Percentiles rank a stretch among this genome's conserved stretches.
Conservation (phyloP, 2,797 vertebrate genomes). For the Cetoscarus ocellatus region DNA sequence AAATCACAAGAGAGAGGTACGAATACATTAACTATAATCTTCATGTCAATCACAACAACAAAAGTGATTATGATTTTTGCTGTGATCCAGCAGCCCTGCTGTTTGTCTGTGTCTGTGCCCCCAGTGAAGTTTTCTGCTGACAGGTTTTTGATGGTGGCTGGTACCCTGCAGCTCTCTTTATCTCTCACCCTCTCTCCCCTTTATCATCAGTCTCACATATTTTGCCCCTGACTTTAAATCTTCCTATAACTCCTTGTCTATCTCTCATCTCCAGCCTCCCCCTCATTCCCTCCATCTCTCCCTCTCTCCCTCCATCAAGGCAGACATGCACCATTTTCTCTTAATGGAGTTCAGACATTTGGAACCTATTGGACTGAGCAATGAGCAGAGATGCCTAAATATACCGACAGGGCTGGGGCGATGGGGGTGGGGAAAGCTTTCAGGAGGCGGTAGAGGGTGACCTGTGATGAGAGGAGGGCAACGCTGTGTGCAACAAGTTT, state of each 20-base stretch:
- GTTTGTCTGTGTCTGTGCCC: background rate
- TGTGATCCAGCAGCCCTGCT: too few relatives aligned
- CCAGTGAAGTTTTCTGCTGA: constrained; percentile 41
- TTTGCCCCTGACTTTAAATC: constrained; percentile 48
- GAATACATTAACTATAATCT: too few relatives aligned
- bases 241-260: constrained; percentile 61
- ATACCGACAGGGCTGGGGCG: constrained; percentile 34
- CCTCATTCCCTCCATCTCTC: background rate
- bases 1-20: too few relatives aligned
- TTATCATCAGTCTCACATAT: constrained; percentile 29
- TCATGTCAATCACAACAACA: background rate
- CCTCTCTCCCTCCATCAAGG: constrained; percentile 26
- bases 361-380: constrained; percentile 74
- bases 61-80: too few relatives aligned
- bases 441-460: constrained; percentile 34
- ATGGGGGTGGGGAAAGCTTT: constrained; percentile 23
- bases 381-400: constrained; percentile 65
- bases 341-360: constrained; percentile 78
- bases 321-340: constrained; percentile 76
- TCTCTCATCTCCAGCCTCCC: constrained; percentile 65
- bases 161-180: constrained; percentile 51
- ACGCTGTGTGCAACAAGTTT: background rate
- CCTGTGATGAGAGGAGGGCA: background rate
- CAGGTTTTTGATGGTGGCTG: constrained; percentile 48
- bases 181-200: constrained; percentile 43